Conservation (phyloP, 2,113 vertebrate species). For the Sinosuthora webbiana region DNA sequence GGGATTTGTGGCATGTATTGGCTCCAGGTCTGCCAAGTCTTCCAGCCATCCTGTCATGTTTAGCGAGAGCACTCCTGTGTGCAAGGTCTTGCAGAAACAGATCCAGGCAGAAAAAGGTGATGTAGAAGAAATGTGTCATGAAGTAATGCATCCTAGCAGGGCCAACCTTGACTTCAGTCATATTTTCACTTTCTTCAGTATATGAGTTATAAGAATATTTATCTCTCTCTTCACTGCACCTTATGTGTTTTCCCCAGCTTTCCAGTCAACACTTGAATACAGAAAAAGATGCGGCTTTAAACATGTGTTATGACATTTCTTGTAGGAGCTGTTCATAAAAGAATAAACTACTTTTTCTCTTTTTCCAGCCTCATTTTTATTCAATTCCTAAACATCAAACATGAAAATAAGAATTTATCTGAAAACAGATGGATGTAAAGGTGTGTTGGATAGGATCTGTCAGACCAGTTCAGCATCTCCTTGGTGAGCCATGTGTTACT, state of each 20-base stretch:
- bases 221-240: neutral
- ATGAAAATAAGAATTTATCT: neutral
- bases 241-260: neutral
- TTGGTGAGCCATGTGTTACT: neutral
- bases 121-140: neutral
- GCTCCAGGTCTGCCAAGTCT: neutral
- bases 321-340: neutral
- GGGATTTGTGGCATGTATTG: neutral
- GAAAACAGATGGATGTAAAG: slow-evolving; percentile 24
- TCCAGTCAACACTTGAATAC: neutral
- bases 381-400: neutral
- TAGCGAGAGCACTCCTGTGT: neutral
- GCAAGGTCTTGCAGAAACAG: neutral
- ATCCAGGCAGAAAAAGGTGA: neutral
- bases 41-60: neutral
- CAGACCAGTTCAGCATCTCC: neutral
- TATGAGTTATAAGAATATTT: neutral
- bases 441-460: neutral
- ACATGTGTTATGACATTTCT: neutral
- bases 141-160: neutral
- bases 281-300: neutral
- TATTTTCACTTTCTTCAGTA: neutral
- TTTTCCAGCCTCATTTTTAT: neutral
- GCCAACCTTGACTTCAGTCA: neutral
- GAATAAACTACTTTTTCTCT: neutral